Evolutionary conservation across 2,888 invertebrate species (phyloP).

Genomic region (Empis stercorea): DNA sequence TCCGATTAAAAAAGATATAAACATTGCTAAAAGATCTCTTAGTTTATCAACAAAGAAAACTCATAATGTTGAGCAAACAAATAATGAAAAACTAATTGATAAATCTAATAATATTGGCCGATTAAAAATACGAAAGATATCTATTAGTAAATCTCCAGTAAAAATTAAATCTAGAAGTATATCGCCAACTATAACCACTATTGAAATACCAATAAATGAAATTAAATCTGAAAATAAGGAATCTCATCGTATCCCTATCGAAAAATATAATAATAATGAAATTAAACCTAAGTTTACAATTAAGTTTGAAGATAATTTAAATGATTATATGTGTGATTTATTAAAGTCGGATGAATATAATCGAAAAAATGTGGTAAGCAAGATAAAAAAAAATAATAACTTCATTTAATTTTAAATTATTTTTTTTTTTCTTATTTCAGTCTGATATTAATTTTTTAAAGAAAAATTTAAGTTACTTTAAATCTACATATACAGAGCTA

Average conservation of each 20-base stretch:
- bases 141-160: too few species aligned
- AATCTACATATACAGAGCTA: slow-evolving; percentile 44
- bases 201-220: neutral
- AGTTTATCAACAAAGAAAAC: too few species aligned
- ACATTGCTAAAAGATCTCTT: too few species aligned
- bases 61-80: too few species aligned
- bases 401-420: neutral
- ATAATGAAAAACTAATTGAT: too few species aligned
- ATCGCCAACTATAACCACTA: too few species aligned
- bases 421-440: neutral
- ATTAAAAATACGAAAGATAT: too few species aligned
- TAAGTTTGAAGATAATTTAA: slow-evolving; percentile 6
- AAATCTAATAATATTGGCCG: too few species aligned
- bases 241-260: neutral
- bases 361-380: slow-evolving; percentile 7
- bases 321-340: slow-evolving; percentile 8
- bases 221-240: neutral
- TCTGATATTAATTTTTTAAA: neutral
- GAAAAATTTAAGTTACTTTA: slow-evolving; percentile 24
- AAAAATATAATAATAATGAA: neutral
- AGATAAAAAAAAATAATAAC: neutral
- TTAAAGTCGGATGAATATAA: slow-evolving; percentile 1
- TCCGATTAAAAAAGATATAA: too few species aligned
- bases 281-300: neutral
- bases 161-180: too few species aligned